A percentile compares a stretch with the other conserved stretches of the same genome.
These are phyloP conservation scores for Drosophila teissieri DNA, from an alignment of 1,140 invertebrate genomes.

Conservation along the genomic window DNA sequence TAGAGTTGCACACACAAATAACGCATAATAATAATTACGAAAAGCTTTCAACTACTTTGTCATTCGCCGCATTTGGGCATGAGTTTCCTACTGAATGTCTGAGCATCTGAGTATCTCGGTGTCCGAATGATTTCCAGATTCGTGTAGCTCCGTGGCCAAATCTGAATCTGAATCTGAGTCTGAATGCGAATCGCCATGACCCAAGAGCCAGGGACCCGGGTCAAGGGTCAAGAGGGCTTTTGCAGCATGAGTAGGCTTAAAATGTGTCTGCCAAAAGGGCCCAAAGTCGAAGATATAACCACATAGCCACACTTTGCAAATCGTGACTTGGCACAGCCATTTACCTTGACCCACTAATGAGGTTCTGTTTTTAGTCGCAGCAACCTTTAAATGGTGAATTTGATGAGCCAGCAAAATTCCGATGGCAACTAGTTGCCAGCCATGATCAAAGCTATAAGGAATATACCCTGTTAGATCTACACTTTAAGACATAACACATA, in stretches of 20 bases:
- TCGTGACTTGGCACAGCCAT: conserved; percentile 6
- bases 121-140: neutral
- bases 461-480: too few relatives aligned
- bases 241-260: conserved; percentile 26
- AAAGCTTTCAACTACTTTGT: conserved; percentile 64
- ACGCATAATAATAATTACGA: conserved; percentile 77
- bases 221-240: conserved; percentile 7
- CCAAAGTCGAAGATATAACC: conserved; percentile 8
- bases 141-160: conserved; percentile 5
- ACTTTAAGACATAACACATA: too few relatives aligned
- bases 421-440: neutral
- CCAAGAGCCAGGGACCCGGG: neutral
- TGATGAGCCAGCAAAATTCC: conserved; percentile 15
- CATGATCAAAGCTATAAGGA: neutral
- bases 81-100: conserved; percentile 4
- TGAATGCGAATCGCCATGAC: conserved; percentile 18
- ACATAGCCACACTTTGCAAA: conserved; percentile 3
- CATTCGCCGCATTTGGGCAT: conserved; percentile 39
- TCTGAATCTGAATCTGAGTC: conserved; percentile 2
- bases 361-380: neutral
- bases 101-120: neutral
- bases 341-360: conserved; percentile 28
- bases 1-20: conserved; percentile 61
- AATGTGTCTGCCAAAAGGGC: neutral
- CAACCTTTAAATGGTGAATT: conserved; percentile 22